Conservation (phyloP, 2,113 vertebrate genomes). For the Tetrax tetrax region DNA sequence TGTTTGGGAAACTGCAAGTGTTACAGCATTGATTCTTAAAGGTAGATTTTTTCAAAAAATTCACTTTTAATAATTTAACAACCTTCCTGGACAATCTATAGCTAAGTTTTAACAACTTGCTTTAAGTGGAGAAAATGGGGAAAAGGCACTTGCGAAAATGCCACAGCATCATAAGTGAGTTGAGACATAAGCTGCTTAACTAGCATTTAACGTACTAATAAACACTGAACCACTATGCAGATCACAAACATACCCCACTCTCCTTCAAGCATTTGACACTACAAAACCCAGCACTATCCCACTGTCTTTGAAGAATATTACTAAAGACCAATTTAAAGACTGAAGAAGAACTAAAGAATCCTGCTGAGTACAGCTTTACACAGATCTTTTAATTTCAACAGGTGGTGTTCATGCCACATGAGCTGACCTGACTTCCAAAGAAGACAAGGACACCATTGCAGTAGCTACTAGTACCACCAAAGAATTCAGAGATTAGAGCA, state of each 20-base stretch:
- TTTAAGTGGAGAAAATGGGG: background rate
- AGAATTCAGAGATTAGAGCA: background rate
- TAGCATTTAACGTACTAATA: background rate
- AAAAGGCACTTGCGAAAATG: background rate
- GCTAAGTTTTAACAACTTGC: background rate
- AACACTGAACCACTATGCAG: background rate
- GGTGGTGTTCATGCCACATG: background rate
- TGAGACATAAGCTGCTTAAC: background rate
- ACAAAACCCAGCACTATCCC: background rate
- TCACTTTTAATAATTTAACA: background rate
- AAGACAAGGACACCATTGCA: background rate
- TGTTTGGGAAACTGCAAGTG: background rate
- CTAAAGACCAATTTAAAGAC: background rate
- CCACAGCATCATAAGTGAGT: fast-evolving
- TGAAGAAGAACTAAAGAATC: background rate
- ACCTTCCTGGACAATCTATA: background rate
- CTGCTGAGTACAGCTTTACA: background rate
- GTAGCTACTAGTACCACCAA: background rate
- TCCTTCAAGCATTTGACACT: background rate
- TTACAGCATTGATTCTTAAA: background rate
- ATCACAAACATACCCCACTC: background rate
- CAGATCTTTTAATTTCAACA: background rate
- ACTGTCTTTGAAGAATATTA: background rate
- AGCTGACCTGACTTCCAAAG: background rate
- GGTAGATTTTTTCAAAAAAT: background rate